Conservation (phyloP, 2,113 vertebrate genomes). For the Prochilodus magdalenae region DNA sequence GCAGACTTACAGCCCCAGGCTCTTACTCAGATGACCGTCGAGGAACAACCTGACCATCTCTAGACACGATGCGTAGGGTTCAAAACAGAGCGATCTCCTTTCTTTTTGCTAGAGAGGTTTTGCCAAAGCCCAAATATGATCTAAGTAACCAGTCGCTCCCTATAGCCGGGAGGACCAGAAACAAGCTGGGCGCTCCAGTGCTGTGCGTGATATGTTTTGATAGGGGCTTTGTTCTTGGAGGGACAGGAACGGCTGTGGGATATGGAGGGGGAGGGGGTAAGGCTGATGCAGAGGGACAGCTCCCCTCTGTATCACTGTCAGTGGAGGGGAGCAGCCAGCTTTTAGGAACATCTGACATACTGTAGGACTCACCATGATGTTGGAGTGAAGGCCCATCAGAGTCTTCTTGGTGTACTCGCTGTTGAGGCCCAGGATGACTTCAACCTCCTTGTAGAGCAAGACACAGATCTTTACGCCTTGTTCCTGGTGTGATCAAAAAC, state of each 20-base stretch:
- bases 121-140: conserved; percentile 44
- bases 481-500: conserved; percentile 43
- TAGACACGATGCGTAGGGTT: conserved; percentile 37
- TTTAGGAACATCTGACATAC: conserved; percentile 44
- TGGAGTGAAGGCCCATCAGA: conserved; percentile 61
- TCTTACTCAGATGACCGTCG: conserved; percentile 12
- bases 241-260: conserved; percentile 11
- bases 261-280: conserved; percentile 20
- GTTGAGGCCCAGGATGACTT: conserved; percentile 63
- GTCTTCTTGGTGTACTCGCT: conserved; percentile 67
- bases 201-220: conserved; percentile 51
- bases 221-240: conserved; percentile 38
- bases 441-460: conserved; percentile 64
- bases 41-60: conserved; percentile 46
- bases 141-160: conserved; percentile 45
- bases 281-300: conserved; percentile 31
- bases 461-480: conserved; percentile 62
- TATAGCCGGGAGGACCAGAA: conserved; percentile 37
- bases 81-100: conserved; percentile 25
- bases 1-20: conserved; percentile 37
- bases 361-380: conserved; percentile 62
- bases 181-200: conserved; percentile 26
- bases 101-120: conserved; percentile 30
- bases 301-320: conserved; percentile 44
- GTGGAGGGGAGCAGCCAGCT: conserved; percentile 5